Base-by-base conservation (phyloP, 2,113 vertebrate genomes). In the Sinocyclocheilus grahami region DNA sequence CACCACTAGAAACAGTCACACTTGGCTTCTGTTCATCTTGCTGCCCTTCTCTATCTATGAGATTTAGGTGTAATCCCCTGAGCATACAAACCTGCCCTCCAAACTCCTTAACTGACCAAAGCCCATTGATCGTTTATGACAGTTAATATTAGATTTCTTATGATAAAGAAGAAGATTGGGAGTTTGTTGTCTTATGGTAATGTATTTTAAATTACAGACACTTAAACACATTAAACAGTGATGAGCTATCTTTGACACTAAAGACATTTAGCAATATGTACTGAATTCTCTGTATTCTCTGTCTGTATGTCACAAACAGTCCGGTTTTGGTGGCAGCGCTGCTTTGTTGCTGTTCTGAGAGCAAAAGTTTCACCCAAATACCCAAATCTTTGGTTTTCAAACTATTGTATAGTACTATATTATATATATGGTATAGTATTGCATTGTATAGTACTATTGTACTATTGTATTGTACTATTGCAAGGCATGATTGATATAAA, bases 51-150 rank as follows among this genome's bases (percentile, higher is more conserved):
- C 30, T 58, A 80, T 78, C 80, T 53, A 74, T 71, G 74, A 74
- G 78, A 77, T 76, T 79, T 84, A 80, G 81, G 55, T 60, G 67
- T 84, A 88, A 88, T 86, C 85, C 87, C 5, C 75, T 86, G 67
- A 88, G 82, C 42, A 83, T 74, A 80, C 81, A 84, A 81, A 86
- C 85, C 81, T 78, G 48, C 80, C 76, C 67, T 72, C 62, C 58
- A 46, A 80, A 86, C 85, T 18, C 85, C 75, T 37, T 33, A 16
- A 63, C 74, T n/a, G 58, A 84, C 42, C 74, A 77, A 69, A 79
- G 78, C 85, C 27, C 27, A 82, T 42, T 82, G 24, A 82, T 67
- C 62, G 5, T 39, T 71, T 71, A 18, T 20, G 30, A 71, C 30
- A 71, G 16, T 10, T 72, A 33, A 69, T 33, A 14, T 33, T 69